Conservation (phyloP, 2,797 vertebrate genomes). For the Bradypodion pumilum region DNA sequence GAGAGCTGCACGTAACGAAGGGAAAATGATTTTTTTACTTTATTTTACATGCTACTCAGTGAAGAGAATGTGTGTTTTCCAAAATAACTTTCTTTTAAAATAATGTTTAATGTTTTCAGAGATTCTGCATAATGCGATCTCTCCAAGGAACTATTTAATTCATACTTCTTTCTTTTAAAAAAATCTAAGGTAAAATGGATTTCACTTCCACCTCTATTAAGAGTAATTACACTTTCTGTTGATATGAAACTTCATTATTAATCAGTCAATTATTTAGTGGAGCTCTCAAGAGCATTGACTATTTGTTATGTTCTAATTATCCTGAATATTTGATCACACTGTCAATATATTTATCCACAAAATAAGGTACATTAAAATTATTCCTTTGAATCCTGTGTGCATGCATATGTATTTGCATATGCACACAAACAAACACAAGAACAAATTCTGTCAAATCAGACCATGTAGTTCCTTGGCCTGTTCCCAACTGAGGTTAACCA, state of each 20-base stretch:
- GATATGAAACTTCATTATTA: background rate
- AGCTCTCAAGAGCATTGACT: background rate
- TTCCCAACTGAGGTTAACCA: background rate
- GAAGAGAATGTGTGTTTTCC: background rate
- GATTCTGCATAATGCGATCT: background rate
- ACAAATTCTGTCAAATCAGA: background rate
- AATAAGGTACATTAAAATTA: background rate
- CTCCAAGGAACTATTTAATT: background rate
- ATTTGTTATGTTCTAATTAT: background rate
- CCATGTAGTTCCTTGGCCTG: background rate
- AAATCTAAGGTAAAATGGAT: background rate
- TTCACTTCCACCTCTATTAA: background rate
- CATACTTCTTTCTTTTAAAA: background rate
- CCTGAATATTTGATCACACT: background rate
- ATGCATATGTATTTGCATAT: background rate
- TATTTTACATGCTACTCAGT: background rate
- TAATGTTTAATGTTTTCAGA: background rate
- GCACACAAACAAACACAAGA: background rate
- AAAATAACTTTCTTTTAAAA: background rate
- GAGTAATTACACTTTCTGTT: background rate
- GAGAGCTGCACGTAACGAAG: background rate
- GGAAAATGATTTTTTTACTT: constrained; percentile 1
- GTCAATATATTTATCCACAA: background rate
- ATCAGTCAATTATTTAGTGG: background rate
- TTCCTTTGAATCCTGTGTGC: background rate